Evolutionary conservation across 2,888 invertebrate genomes (phyloP).

Genomic region (Lycophotia porphyrea): DNA sequence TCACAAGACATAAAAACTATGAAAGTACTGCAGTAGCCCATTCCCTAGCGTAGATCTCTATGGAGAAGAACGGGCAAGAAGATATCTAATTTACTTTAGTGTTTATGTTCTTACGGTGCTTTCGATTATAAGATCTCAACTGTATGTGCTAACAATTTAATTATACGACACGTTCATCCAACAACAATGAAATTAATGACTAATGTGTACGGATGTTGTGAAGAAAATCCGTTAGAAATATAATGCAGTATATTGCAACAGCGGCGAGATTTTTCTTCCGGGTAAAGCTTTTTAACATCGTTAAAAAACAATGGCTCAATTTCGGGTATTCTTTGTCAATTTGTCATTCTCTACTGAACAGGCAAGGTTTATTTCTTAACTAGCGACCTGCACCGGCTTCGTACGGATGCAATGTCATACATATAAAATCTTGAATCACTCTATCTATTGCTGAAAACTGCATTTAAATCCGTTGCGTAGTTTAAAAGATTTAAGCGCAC

Average conservation of each 20-base stretch:
- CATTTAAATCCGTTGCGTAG: too few relatives aligned
- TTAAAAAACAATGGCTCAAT: neutral
- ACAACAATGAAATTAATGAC: constrained; percentile 27
- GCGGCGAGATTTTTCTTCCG: neutral
- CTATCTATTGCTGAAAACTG: too few relatives aligned
- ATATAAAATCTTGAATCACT: too few relatives aligned
- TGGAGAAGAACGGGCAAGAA: too few relatives aligned
- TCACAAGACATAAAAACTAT: too few relatives aligned
- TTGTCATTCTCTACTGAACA: constrained; percentile 9
- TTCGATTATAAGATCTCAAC: neutral
- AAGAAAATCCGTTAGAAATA: constrained; percentile 27
- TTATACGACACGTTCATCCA: constrained; percentile 18
- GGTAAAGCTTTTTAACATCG: constrained; percentile 8
- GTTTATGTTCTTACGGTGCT: neutral
- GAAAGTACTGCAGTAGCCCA: too few relatives aligned
- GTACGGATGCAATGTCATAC: too few relatives aligned
- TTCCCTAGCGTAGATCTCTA: too few relatives aligned
- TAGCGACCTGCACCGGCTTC: too few relatives aligned
- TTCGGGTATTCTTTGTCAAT: constrained; percentile 4
- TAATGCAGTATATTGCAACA: neutral
- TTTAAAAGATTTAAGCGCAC: too few relatives aligned
- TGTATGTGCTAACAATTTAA: constrained; percentile 16
- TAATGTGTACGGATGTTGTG: constrained; percentile 12
- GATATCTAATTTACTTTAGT: neutral
- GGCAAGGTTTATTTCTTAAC: neutral